Evolutionary conservation across 2,888 invertebrate species (phyloP), one percentile per base, ranked within the genome.

Genomic region (Crioceris asparagi): DNA sequence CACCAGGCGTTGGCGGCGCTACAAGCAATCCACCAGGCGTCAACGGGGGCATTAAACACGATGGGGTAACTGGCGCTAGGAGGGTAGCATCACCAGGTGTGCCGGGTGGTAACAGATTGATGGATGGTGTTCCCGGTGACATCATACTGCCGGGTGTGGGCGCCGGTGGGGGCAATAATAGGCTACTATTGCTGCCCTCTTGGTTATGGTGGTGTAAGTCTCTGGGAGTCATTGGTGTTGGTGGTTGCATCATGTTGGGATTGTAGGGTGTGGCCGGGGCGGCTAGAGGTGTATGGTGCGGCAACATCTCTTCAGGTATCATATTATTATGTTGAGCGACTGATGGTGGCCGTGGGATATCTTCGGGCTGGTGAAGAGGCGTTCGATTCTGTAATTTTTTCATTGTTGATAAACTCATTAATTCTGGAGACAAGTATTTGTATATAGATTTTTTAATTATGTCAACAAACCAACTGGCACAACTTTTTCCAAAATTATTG

Each of bases 1-100:
- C 17, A 2, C 29, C 36, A 4, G 39, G 39, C n/a, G 27, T 27
- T 10, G 12, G 33, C 12, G 41, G 36, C 8, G 36, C 25, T 4
- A 36, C 35, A 8, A 29, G 34, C 27, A 42, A 30, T 36, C 38
- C 17, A 2, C 29, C 36, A 4, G 39, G 39, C n/a, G 27, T 27
- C 11, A 14, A 25, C 12, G 41, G 36, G 8, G 36, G 29, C 5
- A 29, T 3, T 15, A 29, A 6, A 12, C 29, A 11, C 10, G 29
- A 14, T 2, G 15, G n/a, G n/a, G 29, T 6, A 11, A 6, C 29
- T 3, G 29, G 29, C 29, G 29, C 10, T 15, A 14, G 15, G 12
- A 29, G 10, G 10, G 12, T 15, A 3, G 29, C n/a, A 3, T 11
- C 12, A 3, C 29, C 29, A 10, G 29, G 29, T 3, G 29, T 29